These are phyloP conservation scores for Grallaria varia DNA, from an alignment of 2,113 vertebrate genomes.

Conservation along the genomic window DNA sequence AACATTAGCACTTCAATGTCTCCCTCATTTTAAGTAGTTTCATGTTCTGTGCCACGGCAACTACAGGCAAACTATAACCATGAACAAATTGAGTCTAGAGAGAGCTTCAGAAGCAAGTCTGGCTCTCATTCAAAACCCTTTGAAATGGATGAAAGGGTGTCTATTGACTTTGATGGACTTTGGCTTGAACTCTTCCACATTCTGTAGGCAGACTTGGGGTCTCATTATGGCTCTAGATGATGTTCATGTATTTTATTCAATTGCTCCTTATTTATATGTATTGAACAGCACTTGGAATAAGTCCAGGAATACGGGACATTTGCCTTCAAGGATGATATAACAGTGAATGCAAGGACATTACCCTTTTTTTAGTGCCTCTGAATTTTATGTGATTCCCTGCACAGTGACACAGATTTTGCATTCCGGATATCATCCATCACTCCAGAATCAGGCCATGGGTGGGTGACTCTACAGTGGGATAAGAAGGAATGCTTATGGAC, in stretches of 20 bases:
- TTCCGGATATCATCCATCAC: not conserved
- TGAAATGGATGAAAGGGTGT: not conserved
- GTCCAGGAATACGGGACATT: not conserved
- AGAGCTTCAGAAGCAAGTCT: not conserved
- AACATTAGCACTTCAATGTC: not conserved
- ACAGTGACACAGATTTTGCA: not conserved
- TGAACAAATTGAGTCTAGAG: conserved; percentile 2
- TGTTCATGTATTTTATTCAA: not conserved
- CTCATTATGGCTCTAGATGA: not conserved
- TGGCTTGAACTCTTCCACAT: not conserved
- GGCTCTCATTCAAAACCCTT: not conserved
- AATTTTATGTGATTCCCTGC: not conserved
- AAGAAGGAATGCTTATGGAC: not conserved
- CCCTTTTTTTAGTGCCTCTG: not conserved
- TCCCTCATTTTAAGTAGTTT: conserved; percentile 17
- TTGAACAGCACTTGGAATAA: not conserved
- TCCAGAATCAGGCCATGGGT: not conserved
- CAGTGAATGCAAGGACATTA: not conserved
- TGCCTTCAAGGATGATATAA: not conserved
- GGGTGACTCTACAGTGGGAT: not conserved
- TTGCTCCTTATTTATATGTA: not conserved
- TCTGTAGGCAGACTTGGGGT: not conserved
- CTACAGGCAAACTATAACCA: not conserved
- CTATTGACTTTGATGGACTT: conserved; percentile 8
- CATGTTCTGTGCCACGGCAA: not conserved